Conservation (phyloP, 1,140 invertebrate species). For the Orchestia grillus region DNA sequence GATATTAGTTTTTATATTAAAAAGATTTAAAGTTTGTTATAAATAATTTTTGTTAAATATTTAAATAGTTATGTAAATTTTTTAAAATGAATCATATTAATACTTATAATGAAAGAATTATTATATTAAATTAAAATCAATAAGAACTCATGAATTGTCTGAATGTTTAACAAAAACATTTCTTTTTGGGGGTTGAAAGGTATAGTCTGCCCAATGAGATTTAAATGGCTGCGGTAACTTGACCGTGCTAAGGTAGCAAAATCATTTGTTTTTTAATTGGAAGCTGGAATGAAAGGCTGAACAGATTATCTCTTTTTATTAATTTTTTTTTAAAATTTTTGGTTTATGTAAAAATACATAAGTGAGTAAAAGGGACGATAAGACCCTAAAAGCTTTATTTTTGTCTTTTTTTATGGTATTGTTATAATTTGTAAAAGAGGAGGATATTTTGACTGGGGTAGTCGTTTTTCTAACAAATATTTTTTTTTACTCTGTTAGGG, state of each 20-base stretch:
- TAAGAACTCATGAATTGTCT: neutral
- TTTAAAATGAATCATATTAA: too few species aligned
- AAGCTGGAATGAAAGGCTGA: slow-evolving; percentile 14
- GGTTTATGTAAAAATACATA: slow-evolving; percentile 70
- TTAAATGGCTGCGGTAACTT: neutral
- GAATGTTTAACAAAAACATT: slow-evolving; percentile 34
- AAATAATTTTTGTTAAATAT: too few species aligned
- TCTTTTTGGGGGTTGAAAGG: neutral
- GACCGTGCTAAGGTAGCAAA: slow-evolving; percentile 19
- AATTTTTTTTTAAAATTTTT: slow-evolving; percentile 63
- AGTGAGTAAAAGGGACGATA: slow-evolving; percentile 76
- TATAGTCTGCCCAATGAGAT: neutral
- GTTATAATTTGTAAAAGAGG: slow-evolving; percentile 62
- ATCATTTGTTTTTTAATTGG: slow-evolving; percentile 27
- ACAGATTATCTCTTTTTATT: neutral
- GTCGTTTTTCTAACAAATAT: slow-evolving; percentile 40
- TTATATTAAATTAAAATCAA: neutral
- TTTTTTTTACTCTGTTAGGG: slow-evolving; percentile 68
- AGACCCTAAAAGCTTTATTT: slow-evolving; percentile 77
- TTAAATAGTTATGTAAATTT: too few species aligned
- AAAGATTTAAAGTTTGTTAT: too few species aligned
- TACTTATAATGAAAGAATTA: too few species aligned
- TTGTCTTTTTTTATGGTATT: slow-evolving; percentile 70
- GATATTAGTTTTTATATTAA: too few species aligned
- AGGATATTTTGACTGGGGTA: slow-evolving; percentile 58